These are phyloP conservation scores for Dendronephthya gigantea DNA, from an alignment of 64 coral and sea anemone genomes.

Conservation along the genomic window DNA sequence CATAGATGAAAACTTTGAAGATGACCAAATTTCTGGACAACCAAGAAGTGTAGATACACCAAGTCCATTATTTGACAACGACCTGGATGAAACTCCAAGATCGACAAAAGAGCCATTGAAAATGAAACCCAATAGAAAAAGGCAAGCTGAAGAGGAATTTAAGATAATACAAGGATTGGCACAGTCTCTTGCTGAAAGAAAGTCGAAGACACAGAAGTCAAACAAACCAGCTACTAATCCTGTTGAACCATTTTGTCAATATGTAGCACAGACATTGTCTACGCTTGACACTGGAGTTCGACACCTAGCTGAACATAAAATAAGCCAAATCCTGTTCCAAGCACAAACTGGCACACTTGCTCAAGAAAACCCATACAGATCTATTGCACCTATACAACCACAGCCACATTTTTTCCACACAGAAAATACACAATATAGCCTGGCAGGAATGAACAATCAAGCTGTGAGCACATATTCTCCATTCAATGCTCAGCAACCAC, in stretches of 20 bases:
- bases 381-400: not conserved
- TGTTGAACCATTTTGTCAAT: constrained; percentile 20
- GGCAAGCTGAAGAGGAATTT: not conserved
- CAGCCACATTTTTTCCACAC: not conserved
- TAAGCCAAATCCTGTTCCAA: constrained; percentile 18
- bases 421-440: not conserved
- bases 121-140: not conserved
- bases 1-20: not conserved
- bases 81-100: not conserved
- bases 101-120: not conserved
- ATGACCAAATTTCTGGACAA: not conserved
- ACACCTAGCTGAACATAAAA: constrained; percentile 25
- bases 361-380: not conserved
- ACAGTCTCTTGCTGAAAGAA: not conserved
- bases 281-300: not conserved
- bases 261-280: constrained; percentile 34
- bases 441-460: not conserved
- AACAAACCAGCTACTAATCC: not conserved
- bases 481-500: not conserved
- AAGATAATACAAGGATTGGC: not conserved
- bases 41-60: not conserved
- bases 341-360: constrained; percentile 13
- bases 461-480: too few relatives aligned
- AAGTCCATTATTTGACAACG: not conserved
- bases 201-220: not conserved